phyloP scores from a whole-genome alignment of 2,797 vertebrate species.

The Bradypodion ventrale region DNA sequence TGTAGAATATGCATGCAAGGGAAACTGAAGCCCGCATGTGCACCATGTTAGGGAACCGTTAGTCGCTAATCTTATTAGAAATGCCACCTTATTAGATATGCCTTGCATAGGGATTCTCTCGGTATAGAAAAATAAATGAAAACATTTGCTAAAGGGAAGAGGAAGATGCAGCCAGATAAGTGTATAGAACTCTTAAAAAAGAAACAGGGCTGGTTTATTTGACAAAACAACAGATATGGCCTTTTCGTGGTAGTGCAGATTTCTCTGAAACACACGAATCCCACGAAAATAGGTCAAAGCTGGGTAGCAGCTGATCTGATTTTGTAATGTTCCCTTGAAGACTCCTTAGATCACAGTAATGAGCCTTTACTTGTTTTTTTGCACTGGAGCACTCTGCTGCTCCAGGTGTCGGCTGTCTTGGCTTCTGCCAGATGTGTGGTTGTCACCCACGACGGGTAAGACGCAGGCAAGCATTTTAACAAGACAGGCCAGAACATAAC shows the following conservation, averaged over 20 bases:
- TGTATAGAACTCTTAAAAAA: background rate
- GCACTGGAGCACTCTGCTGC: background rate
- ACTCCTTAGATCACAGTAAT: background rate
- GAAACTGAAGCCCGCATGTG: no score
- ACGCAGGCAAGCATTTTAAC: background rate
- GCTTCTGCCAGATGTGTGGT: background rate
- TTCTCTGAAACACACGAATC: background rate
- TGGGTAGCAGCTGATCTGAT: background rate
- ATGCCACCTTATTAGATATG: background rate
- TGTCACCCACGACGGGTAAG: background rate
- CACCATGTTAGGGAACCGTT: no score
- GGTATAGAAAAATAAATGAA: background rate
- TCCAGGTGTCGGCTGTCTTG: background rate
- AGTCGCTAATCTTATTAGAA: no score
- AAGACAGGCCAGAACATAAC: background rate
- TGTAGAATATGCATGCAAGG: no score
- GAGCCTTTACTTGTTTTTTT: background rate
- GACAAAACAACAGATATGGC: background rate
- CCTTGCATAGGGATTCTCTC: background rate
- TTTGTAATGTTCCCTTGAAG: background rate
- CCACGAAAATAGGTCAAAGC: background rate
- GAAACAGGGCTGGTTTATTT: background rate
- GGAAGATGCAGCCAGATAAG: background rate
- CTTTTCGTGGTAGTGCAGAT: background rate
- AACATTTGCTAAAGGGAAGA: background rate